Conservation (phyloP, 2,888 invertebrate genomes). For the Conistra vaccinii region DNA sequence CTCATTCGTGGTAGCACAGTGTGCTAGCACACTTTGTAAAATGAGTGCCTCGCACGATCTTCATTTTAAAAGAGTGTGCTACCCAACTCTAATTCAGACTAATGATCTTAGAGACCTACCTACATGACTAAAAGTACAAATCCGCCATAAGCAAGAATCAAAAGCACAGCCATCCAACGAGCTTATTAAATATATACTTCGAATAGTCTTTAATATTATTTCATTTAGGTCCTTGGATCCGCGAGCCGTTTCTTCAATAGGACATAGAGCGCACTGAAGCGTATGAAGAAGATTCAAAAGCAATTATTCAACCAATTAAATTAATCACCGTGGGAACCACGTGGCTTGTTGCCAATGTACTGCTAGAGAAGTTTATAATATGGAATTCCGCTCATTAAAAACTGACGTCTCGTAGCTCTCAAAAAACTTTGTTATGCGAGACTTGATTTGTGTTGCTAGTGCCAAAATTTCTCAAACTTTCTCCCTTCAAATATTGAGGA, state of each 20-base stretch:
- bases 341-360: conserved; percentile 28
- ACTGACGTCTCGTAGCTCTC: not conserved
- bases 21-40: too few relatives aligned
- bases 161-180: not conserved
- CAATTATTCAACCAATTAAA: not conserved
- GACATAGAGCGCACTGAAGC: not conserved
- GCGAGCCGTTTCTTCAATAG: not conserved
- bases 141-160: not conserved
- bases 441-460: conserved; percentile 5
- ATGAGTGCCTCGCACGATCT: too few relatives aligned
- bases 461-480: not conserved
- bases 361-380: not conserved
- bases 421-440: conserved; percentile 16
- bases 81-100: too few relatives aligned
- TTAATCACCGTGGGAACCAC: not conserved
- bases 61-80: too few relatives aligned
- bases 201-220: not conserved
- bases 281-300: not conserved
- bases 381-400: conserved; percentile 29
- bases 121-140: not conserved
- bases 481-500: not conserved
- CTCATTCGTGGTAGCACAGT: too few relatives aligned
- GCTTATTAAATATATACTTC: too few relatives aligned
- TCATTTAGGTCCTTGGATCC: not conserved
- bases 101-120: too few relatives aligned